Evolutionary conservation across 2,797 vertebrate genomes (phyloP), one percentile per base, ranked within the genome.

Genomic region (Cyprinodon diabolis): DNA sequence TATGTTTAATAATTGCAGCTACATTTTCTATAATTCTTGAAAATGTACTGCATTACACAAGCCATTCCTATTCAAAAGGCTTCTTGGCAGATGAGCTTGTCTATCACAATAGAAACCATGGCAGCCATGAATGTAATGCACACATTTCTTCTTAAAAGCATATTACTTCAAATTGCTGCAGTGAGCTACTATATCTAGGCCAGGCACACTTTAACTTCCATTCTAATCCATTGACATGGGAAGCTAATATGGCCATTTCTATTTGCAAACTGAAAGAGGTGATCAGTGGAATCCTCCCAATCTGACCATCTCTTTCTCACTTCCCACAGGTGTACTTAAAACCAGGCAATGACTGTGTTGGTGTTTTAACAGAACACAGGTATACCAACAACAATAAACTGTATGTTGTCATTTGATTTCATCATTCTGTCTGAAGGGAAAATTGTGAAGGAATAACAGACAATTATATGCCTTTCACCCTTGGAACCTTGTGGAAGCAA

Each of bases 191-290:
- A 71, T 68, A 86, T 89, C 71, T 87, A 83, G 88, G 89, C 77
- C 83, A 90, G 9, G 68, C 75, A 78, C 79, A 69, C 78, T 87
- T 84, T 81, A 72, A 75, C 55, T 82, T 83, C 72, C 69, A 72
- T 81, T 90, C 84, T 72, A 91, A 89, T 87, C 87, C 79, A 78
- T 90, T 92, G 87, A 88, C 84, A 83, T 48, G 73, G 79, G n/a
- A 82, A 80, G 75, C 89, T 82, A 87, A 77, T 81, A 55, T 70
- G 82, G 74, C 71, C 66, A 54, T 85, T 88, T 85, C 37, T 70
- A 73, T 74, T 54, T 75, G 71, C 21, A 63, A 77, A 72, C 76
- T 71, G 75, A 84, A 68, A 55, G n/a, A 66, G 60, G 60, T 45
- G 12, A 55, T 76, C 68, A 12, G 60, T 68, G 37, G 56, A 69